A percentile compares a stretch with the other conserved stretches of the same genome.
Evolutionary conservation across 2,888 invertebrate genomes (phyloP).

Genomic region (Scotopteryx bipunctaria): DNA sequence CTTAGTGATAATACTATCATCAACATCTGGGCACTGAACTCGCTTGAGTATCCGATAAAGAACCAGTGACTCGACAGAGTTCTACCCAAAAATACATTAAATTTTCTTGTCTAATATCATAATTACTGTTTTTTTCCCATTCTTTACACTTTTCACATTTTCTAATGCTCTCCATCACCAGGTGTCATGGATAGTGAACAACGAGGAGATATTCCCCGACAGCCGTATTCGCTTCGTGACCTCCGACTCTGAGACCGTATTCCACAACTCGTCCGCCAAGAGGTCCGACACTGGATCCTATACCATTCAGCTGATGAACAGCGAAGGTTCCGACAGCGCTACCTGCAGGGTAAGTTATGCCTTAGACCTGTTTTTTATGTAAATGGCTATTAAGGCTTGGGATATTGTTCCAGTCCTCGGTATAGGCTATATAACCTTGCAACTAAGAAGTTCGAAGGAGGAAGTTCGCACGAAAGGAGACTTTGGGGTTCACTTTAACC

Average conservation of each 20-base stretch:
- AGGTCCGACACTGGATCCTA: constrained; percentile 97
- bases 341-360: constrained; percentile 89
- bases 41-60: too few relatives aligned
- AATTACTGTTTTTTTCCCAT: background rate
- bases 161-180: constrained; percentile 34
- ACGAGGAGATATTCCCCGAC: constrained; percentile 91
- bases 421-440: too few relatives aligned
- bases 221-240: constrained; percentile 95
- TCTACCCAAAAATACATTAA: too few relatives aligned
- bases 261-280: constrained; percentile 93
- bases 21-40: too few relatives aligned
- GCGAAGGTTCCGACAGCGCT: constrained; percentile 95
- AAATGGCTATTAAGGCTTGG: too few relatives aligned
- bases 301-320: constrained; percentile 94
- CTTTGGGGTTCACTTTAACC: too few relatives aligned
- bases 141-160: background rate
- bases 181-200: constrained; percentile 94
- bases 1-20: too few relatives aligned
- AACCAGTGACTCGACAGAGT: too few relatives aligned
- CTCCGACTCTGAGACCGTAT: constrained; percentile 90
- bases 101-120: too few relatives aligned
- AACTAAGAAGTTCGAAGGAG: too few relatives aligned
- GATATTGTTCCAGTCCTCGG: too few relatives aligned
- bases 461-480: too few relatives aligned
- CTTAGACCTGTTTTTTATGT: background rate